Conservation (phyloP, 2,113 vertebrate species). For the Neogobius melanostomus region DNA sequence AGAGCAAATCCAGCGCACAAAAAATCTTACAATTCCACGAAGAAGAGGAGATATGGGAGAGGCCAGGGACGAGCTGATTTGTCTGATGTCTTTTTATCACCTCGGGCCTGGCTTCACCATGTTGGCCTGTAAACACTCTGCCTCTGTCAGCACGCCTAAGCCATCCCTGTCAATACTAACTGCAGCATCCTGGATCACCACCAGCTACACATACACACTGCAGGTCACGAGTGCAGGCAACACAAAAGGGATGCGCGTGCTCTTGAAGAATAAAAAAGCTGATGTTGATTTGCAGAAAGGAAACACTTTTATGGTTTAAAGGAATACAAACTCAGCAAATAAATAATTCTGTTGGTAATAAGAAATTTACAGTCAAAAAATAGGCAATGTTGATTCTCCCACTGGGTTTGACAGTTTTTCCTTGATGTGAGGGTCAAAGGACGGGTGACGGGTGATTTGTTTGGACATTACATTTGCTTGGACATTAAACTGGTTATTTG, state of each 20-base stretch:
- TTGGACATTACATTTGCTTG: too few relatives aligned
- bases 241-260: not conserved
- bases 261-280: not conserved
- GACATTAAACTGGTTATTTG: too few relatives aligned
- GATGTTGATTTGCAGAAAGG: not conserved
- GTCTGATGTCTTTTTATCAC: slow-evolving; percentile 53
- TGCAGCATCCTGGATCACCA: slow-evolving; percentile 22
- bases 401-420: too few relatives aligned
- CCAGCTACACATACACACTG: slow-evolving; percentile 22
- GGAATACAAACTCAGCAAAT: too few relatives aligned
- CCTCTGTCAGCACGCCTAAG: slow-evolving; percentile 25
- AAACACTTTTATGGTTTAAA: too few relatives aligned
- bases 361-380: too few relatives aligned
- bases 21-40: slow-evolving; percentile 35
- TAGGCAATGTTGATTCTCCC: too few relatives aligned
- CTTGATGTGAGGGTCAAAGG: too few relatives aligned
- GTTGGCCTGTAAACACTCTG: slow-evolving; percentile 45
- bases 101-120: slow-evolving; percentile 42
- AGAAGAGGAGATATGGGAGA: slow-evolving; percentile 42
- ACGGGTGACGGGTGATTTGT: too few relatives aligned
- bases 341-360: too few relatives aligned
- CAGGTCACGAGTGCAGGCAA: slow-evolving; percentile 12
- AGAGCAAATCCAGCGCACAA: slow-evolving; percentile 30
- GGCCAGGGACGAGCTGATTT: slow-evolving; percentile 41
- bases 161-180: slow-evolving; percentile 41